These are phyloP conservation scores for Micrastur ruficollis DNA, from an alignment of 2,797 vertebrate genomes.

Conservation along the genomic window DNA sequence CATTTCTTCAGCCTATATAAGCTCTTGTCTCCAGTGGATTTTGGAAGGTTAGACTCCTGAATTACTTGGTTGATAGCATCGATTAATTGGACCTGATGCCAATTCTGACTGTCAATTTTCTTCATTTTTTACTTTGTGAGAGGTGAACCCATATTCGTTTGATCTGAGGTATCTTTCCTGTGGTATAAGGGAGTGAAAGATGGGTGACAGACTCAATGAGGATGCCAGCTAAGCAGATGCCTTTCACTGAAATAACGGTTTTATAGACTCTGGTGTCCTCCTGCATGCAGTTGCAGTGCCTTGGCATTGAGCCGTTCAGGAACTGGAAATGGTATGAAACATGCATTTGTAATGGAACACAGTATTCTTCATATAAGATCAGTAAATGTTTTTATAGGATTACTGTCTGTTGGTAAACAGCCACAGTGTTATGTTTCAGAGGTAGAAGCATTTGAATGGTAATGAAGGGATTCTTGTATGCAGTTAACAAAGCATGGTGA, in stretches of 20 bases:
- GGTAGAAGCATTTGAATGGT: not conserved
- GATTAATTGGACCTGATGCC: not conserved
- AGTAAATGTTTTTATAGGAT: not conserved
- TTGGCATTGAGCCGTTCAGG: not conserved
- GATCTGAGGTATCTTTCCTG: not conserved
- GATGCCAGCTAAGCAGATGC: not conserved
- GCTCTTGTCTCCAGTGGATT: not conserved
- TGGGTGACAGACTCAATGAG: not conserved
- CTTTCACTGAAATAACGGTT: not conserved
- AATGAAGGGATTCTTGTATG: not conserved
- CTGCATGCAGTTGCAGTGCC: not conserved
- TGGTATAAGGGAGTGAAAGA: not conserved
- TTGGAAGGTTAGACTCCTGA: not conserved
- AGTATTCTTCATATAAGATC: not conserved
- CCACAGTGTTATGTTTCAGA: not conserved
- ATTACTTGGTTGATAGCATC: not conserved
- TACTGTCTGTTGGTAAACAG: not conserved
- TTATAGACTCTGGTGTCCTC: not conserved
- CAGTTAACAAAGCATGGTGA: not conserved
- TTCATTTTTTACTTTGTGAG: not conserved
- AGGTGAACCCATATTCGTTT: not conserved
- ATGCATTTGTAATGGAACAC: not conserved
- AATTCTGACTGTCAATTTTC: not conserved
- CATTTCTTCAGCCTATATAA: not conserved
- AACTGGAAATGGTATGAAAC: not conserved